A percentile compares a stretch with the other conserved stretches of the same genome.
These are phyloP conservation scores for Bos taurus DNA, from an alignment of 2,113 vertebrate species.

Conservation along the genomic window DNA sequence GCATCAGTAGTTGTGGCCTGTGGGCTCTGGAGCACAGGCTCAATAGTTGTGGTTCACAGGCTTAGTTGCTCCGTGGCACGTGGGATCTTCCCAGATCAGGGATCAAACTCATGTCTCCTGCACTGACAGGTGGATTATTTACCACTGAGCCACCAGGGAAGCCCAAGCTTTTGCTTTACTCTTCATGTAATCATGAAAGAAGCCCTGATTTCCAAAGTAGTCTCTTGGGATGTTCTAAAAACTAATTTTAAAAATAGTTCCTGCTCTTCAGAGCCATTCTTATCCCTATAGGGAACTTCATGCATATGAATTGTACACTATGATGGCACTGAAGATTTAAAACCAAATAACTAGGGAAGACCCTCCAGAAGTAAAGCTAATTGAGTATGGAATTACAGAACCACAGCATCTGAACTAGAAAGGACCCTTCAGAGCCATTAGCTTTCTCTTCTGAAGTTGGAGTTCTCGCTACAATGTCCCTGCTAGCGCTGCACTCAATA, in stretches of 20 bases:
- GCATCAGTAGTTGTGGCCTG: background rate
- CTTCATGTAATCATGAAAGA: background rate
- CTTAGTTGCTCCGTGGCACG: background rate
- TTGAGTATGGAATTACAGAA: background rate
- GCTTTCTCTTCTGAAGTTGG: background rate
- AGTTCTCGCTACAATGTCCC: background rate
- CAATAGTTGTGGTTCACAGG: background rate
- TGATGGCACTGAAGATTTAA: background rate
- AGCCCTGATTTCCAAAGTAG: background rate
- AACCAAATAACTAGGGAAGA: background rate
- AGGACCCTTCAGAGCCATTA: background rate
- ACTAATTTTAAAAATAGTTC: background rate
- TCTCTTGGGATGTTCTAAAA: background rate
- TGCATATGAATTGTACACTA: background rate
- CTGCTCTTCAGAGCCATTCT: background rate
- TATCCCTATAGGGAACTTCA: background rate
- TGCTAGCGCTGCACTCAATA: no score
- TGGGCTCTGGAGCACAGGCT: background rate
- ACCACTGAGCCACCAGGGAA: background rate
- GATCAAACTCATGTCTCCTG: background rate
- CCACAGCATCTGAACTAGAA: background rate
- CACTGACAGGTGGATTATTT: background rate
- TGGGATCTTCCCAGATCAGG: background rate
- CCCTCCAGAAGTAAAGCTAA: background rate
- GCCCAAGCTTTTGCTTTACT: background rate